Evolutionary conservation across 2,113 vertebrate genomes (phyloP).

Genomic region (Motacilla alba): DNA sequence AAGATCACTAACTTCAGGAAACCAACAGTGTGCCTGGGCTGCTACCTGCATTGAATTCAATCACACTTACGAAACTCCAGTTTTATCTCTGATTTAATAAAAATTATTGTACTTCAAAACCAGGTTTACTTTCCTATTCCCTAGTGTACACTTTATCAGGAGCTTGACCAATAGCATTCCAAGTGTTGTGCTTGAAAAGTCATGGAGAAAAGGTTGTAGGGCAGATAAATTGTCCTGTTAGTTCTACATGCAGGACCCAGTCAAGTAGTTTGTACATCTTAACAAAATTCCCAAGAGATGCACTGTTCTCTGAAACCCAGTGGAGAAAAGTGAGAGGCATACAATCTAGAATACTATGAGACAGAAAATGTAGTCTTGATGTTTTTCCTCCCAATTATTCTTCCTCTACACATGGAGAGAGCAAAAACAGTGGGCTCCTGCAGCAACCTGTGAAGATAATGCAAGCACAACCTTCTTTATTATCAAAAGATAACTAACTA

Average conservation of each 20-base stretch:
- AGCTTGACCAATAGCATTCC: neutral
- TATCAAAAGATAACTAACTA: neutral
- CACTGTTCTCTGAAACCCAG: neutral
- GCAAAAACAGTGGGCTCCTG: neutral
- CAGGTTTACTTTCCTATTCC: neutral
- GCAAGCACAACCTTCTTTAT: neutral
- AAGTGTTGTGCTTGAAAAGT: neutral
- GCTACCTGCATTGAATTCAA: neutral
- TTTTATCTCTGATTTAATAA: neutral
- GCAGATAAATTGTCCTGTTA: neutral
- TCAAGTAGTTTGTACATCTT: neutral
- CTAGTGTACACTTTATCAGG: neutral
- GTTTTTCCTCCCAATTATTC: neutral
- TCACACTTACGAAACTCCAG: accelerated
- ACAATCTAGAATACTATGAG: neutral
- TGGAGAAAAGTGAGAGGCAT: neutral
- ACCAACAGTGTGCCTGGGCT: neutral
- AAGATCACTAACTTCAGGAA: neutral
- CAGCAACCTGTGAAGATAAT: neutral
- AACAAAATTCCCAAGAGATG: neutral
- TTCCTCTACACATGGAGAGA: neutral
- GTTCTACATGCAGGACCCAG: neutral
- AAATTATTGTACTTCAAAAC: neutral
- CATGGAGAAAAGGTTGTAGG: neutral
- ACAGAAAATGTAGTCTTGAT: neutral